Base-by-base conservation (phyloP, 2,113 vertebrate genomes). In the Elanus axillaris region DNA sequence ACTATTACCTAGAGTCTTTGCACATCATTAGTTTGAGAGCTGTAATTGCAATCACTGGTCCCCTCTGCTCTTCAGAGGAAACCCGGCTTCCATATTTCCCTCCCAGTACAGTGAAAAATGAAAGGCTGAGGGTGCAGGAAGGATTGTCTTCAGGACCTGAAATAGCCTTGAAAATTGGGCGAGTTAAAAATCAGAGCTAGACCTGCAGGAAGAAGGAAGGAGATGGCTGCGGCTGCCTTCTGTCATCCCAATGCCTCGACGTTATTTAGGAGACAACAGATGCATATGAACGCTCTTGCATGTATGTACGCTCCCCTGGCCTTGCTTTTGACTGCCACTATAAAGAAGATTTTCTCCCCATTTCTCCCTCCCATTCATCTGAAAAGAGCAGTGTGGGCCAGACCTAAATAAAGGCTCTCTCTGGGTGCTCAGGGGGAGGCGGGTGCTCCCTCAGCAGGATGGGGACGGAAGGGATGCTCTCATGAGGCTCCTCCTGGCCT, bases 211-310 rank as follows among this genome's bases (percentile, higher is more conserved):
- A 26, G 77, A 66, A 67, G 29, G 45, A 83, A 10, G 18, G 67
- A 59, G 36, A 60, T 56, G 34, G 29, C 43, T 73, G 34, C 1
- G 1, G 53, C 90, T 90, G 77, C 84, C 58, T 91, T 71, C 43
- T 74, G 40, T 42, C 81, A 64, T 48, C 60, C 47, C 4, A 1
- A 27, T 92, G 66, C 34, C 32, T 87, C 50, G 62, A 68, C 3
- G 7, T 89, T 90, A 79, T 88, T 91, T 71, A 76, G 66, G 75
- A 88, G 58, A 43, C 59, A 84, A 48, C 27, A 0, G 38, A 76
- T 42, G 31, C 2, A 0, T 32, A 38, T 18, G 62, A 83, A 58
- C 0, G 1, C 11, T 38, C 40, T 45, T 11, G 8, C 11, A 16
- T 32, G 43, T 10, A 16, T 22, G 52, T 1, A 0, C 32, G 16